A percentile compares a stretch with the other conserved stretches of the same genome.
Evolutionary conservation across 2,113 vertebrate genomes (phyloP).

Genomic region (Bagarius yarrelli): DNA sequence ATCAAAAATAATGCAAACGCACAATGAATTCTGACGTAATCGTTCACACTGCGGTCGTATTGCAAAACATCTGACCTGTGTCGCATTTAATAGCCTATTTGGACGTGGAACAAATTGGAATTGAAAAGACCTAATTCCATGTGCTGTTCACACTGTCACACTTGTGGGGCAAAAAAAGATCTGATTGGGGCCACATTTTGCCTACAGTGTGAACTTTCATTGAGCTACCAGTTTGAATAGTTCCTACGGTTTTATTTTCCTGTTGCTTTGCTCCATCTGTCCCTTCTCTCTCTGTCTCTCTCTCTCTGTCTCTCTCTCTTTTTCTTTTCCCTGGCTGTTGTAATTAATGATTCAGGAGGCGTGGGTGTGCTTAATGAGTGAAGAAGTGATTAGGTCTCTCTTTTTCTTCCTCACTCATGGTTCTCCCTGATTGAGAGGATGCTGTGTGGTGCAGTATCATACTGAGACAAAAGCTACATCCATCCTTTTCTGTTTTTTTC

Average conservation of each 20-base stretch:
- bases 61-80: too few species aligned
- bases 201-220: too few species aligned
- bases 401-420: slow-evolving; percentile 1
- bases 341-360: slow-evolving; percentile 51
- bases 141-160: too few species aligned
- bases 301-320: slow-evolving; percentile 17
- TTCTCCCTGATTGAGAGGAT: neutral
- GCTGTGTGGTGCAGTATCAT: neutral
- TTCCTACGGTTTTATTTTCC: neutral
- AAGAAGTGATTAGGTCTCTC: slow-evolving; percentile 42
- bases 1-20: too few species aligned
- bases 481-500: neutral
- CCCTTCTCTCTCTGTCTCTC: slow-evolving; percentile 34
- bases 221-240: neutral
- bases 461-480: slow-evolving; percentile 7
- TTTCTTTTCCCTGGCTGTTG: neutral
- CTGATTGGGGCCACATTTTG: too few species aligned
- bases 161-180: too few species aligned
- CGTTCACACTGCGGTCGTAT: too few species aligned
- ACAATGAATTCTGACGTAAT: too few species aligned
- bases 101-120: too few species aligned
- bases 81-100: too few species aligned
- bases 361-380: slow-evolving; percentile 43
- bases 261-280: neutral
- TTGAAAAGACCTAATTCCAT: too few species aligned